Evolutionary conservation across 2,113 vertebrate genomes (phyloP), one percentile per base, ranked within the genome.

Genomic region (Oreochromis spilurus): DNA sequence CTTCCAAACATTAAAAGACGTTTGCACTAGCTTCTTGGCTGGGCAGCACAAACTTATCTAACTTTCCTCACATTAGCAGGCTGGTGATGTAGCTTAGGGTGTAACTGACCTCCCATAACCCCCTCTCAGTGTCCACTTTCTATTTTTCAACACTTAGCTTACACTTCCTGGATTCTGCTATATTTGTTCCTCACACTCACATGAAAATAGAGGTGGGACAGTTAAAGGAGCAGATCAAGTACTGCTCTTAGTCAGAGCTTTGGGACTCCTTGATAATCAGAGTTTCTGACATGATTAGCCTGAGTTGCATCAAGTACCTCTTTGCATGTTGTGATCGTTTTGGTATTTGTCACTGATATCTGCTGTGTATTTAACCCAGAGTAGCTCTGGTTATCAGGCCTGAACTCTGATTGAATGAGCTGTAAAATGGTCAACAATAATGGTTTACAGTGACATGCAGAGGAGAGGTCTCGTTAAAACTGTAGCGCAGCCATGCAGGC

Each of bases 81-180:
- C 14, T 36, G 38, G 19, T 26, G 4, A 29, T 79, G 67, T 60
- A 90, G 65, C 75, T 78, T 6, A 24, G 58, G 36, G 81, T 54
- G 72, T 8, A 75, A 57, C 84, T 34, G n/a, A 81, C 89, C 92
- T 89, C 87, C 79, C 90, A 92, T 91, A 93, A 86, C 89, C 90
- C 84, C 81, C 89, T 88, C 86, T 93, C 91, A 92, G 34, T 84
- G 52, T 89, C 58, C 81, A 88, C 87, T 92, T 89, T 87, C 80
- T 58, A 36, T 84, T 89, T 89, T 75, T 81, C 86, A 65, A 36
- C 90, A 89, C 91, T 92, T 87, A 84, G 58, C 85, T 88, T 91
- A 83, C 92, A 89, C 93, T 92, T 88, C 79, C 89, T 86, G 79
- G 81, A 4, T n/a, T 58, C 43, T 43, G 26, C 58, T 43, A 43